A percentile compares a stretch with the other conserved stretches of the same genome.
Evolutionary conservation across 2,113 vertebrate species (phyloP).

Genomic region (Brachypodius melanocephalos): DNA sequence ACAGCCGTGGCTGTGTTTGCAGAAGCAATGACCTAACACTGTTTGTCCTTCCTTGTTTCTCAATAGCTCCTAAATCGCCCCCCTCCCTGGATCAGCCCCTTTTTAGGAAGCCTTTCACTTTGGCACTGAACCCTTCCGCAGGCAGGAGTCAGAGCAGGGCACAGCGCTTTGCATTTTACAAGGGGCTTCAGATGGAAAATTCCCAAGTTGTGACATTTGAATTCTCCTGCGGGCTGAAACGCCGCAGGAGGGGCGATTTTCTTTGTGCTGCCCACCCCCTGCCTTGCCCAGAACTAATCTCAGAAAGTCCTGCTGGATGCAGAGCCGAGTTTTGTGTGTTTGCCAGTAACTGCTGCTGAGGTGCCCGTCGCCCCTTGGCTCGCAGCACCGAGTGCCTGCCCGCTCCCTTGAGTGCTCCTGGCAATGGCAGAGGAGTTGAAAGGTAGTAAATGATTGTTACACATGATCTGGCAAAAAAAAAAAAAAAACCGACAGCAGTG

Average conservation of each 20-base stretch:
- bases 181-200: constrained; percentile 51
- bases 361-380: neutral
- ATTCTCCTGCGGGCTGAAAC: neutral
- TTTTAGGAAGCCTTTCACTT: constrained; percentile 54
- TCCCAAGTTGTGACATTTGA: neutral
- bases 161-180: neutral
- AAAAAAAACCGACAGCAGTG: neutral
- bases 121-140: constrained; percentile 31
- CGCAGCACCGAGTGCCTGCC: neutral
- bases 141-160: neutral
- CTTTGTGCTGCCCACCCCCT: constrained; percentile 16
- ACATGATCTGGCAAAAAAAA: neutral
- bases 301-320: neutral
- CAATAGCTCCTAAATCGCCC: constrained; percentile 50
- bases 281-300: constrained; percentile 1
- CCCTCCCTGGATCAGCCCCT: constrained; percentile 4
- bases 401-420: neutral
- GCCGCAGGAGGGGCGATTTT: neutral
- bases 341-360: neutral
- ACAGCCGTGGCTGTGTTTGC: constrained; percentile 55
- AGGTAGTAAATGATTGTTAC: neutral
- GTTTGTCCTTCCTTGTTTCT: constrained; percentile 72
- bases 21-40: constrained; percentile 67
- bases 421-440: neutral
- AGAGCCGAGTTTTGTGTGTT: neutral